Evolutionary conservation across 2,797 vertebrate species (phyloP).

Genomic region (Urosaurus nigricauda): DNA sequence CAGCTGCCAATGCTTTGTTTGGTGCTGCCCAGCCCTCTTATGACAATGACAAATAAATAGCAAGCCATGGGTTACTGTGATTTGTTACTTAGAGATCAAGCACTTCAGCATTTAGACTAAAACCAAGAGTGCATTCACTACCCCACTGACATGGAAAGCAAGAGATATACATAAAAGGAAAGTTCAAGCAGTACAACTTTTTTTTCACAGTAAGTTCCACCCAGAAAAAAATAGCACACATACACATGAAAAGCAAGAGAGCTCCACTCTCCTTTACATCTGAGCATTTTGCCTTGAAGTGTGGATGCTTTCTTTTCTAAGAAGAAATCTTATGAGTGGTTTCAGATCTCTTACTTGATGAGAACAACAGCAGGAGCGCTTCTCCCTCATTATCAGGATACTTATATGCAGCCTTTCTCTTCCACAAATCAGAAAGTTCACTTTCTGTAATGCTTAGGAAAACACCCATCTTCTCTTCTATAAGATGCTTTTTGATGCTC

Average conservation of each 20-base stretch:
- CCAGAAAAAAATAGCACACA: no score
- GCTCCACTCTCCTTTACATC: not conserved
- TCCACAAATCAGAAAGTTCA: not conserved
- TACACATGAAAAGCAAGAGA: no score
- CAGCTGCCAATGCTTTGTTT: no score
- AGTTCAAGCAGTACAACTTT: no score
- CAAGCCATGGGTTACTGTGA: not conserved
- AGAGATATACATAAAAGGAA: no score
- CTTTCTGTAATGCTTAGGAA: not conserved
- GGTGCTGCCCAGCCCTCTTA: not conserved
- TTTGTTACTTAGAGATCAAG: conserved; percentile 42
- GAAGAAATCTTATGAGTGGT: not conserved
- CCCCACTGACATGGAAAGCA: no score
- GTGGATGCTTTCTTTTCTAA: not conserved
- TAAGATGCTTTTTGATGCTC: not conserved
- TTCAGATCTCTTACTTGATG: not conserved
- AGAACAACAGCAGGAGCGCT: not conserved
- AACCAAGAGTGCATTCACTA: no score
- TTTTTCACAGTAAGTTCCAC: no score
- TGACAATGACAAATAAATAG: conserved; percentile 28
- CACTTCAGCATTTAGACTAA: not conserved
- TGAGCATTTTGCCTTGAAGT: not conserved
- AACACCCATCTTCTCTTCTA: not conserved
- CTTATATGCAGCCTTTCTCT: not conserved
- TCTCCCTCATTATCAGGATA: not conserved